A percentile compares a stretch with the other conserved stretches of the same genome.
phyloP scores from a whole-genome alignment of 2,888 invertebrate species.

The Melolontha melolontha region DNA sequence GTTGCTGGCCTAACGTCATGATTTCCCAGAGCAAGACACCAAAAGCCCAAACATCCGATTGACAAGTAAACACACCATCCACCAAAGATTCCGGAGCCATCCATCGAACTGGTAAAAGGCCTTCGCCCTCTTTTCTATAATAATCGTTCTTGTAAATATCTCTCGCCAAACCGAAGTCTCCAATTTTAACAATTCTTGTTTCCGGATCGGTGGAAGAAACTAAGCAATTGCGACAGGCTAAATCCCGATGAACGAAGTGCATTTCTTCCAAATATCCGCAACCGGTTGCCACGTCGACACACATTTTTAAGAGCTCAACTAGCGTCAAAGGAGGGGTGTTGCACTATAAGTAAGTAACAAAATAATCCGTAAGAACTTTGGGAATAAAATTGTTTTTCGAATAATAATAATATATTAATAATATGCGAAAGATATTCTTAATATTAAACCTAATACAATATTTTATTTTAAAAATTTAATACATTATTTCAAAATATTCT shows the following conservation, averaged over 20 bases:
- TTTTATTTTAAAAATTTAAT: no score
- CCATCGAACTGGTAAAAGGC: conserved; percentile 95
- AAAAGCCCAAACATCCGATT: conserved; percentile 97
- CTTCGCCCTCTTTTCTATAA: conserved; percentile 93
- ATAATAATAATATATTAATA: no score
- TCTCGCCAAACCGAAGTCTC: conserved; percentile 96
- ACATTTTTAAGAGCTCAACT: conserved; percentile 90
- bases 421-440: no score
- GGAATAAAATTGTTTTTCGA: no score
- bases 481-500: no score
- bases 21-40: conserved; percentile 97
- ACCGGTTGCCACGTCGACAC: conserved; percentile 95
- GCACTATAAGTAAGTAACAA: conserved; percentile 63
- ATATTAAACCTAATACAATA: no score
- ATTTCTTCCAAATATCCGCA: conserved; percentile 96
- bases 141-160: conserved; percentile 98
- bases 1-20: conserved; percentile 94
- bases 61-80: conserved; percentile 96
- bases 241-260: conserved; percentile 97
- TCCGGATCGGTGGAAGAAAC: conserved; percentile 80
- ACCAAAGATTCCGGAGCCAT: conserved; percentile 98
- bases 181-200: conserved; percentile 90
- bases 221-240: conserved; percentile 96
- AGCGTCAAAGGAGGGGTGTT: conserved; percentile 78
- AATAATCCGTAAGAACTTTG: no score